Conservation (phyloP, 2,113 vertebrate species). For the Synodontis membranacea region DNA sequence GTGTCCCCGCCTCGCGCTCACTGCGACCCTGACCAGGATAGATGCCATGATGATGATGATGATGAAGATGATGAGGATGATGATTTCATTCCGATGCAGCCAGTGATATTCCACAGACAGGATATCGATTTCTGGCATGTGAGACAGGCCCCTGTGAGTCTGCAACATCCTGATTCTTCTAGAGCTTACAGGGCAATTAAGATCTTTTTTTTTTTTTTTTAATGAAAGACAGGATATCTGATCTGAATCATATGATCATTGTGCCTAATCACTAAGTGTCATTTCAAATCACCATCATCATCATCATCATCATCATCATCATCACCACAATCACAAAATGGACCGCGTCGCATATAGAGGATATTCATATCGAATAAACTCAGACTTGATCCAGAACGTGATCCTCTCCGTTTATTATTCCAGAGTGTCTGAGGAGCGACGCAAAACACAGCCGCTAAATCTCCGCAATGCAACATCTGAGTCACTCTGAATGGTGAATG, state of each 20-base stretch:
- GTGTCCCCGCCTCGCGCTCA: not conserved
- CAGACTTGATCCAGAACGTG: not conserved
- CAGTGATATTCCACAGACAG: constrained; percentile 5
- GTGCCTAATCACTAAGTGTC: not conserved
- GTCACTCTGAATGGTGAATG: constrained; percentile 39
- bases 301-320: not conserved
- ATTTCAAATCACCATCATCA: not conserved
- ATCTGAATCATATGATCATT: not conserved
- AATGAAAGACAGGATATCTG: not conserved
- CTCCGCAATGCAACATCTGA: constrained; percentile 45
- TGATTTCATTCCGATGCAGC: not conserved
- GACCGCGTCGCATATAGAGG: not conserved
- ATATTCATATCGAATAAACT: not conserved
- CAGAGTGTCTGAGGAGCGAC: not conserved
- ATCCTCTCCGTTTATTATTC: not conserved
- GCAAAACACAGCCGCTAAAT: constrained; percentile 17
- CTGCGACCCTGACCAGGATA: not conserved
- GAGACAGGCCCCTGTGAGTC: not conserved
- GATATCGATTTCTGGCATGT: not conserved
- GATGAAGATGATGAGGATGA: not conserved
- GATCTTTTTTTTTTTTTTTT: not conserved
- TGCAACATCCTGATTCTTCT: constrained; percentile 5
- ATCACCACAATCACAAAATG: not conserved
- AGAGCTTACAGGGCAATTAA: too few relatives aligned
- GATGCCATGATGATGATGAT: not conserved